Base-by-base conservation (phyloP, 2,888 invertebrate species). In the Cerceris rybyensis region DNA sequence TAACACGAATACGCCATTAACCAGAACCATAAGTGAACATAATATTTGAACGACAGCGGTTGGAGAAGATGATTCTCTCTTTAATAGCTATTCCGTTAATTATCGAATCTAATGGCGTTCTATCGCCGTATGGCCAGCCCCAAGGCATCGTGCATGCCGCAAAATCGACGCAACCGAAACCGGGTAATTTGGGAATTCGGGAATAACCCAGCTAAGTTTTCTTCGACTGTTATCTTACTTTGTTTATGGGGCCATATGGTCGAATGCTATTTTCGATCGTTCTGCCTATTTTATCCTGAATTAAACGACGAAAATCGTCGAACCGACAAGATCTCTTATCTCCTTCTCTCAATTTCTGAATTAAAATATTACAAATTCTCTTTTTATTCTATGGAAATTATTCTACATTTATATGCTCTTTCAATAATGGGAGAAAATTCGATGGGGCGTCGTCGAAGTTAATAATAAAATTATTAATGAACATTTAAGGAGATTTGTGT, bases 91-190 rank as follows among this genome's bases (percentile, higher is more conserved):
- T 43, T 72, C 71, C 43, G 65, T 69, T 74, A 28, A 55, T 64
- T 28, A 28, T 69, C 64, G 66, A 61, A 65, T 50, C 46, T 57
- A 50, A 55, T 42, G n/a, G 9, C 55, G 55, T 70, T 65, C 46
- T 9, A 17, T 63, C 49, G 50, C 50, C 67, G 50, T 60, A 55
- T 80, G 80, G 80, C 70, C 80, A 80, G 73, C 74, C 80, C 78
- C 78, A 8, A 17, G 9, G 9, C 52, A 13, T 52, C 9, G 7
- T n/a, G n/a, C 8, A 13, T 8, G 7, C 16, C 46, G 8, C n/a
- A 16, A 46, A 46, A 60, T n/a, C 60, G 46, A 60, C n/a, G 55
- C 8, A 39, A 67, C 72, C 58, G 54, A 63, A 17, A 46, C n/a
- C 50, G 54, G 11, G 59, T 16, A 46, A 66, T 42, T 17, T 6